Evolutionary conservation across 2,113 vertebrate genomes (phyloP).

Genomic region (Sprattus sprattus): DNA sequence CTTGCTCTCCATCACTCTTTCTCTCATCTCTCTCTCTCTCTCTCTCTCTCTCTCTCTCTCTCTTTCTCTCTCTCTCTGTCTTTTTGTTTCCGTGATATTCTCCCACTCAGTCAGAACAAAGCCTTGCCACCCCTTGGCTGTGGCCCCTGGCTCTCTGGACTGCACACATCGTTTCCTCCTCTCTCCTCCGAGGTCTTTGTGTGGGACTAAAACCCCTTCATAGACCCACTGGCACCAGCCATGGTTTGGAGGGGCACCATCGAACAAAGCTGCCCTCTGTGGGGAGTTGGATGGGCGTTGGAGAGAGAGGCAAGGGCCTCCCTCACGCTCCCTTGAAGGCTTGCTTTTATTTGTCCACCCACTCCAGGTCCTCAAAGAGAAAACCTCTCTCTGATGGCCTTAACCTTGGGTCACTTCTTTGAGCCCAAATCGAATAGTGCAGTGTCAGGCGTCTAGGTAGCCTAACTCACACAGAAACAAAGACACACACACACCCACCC

Average conservation of each 20-base stretch:
- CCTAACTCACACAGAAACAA: background rate
- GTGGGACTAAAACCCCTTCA: background rate
- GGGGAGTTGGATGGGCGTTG: background rate
- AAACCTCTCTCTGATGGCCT: background rate
- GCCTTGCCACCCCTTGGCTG: background rate
- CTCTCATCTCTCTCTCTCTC: background rate
- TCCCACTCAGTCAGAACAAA: background rate
- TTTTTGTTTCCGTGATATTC: background rate
- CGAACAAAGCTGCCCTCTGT: background rate
- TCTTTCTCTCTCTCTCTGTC: background rate
- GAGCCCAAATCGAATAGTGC: background rate
- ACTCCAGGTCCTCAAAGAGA: background rate
- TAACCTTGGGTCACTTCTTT: background rate
- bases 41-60: background rate
- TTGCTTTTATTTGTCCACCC: background rate
- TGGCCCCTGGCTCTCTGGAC: slow-evolving; percentile 9
- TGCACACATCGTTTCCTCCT: background rate
- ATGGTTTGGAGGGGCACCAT: background rate
- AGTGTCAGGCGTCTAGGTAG: background rate
- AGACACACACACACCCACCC: too few relatives aligned
- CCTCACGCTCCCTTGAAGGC: background rate
- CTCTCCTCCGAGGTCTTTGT: slow-evolving; percentile 3
- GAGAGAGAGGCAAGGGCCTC: background rate
- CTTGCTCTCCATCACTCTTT: background rate
- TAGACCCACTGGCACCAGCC: background rate